Evolutionary conservation across 2,888 invertebrate genomes (phyloP), one percentile per base, ranked within the genome.

Genomic region (Philereme vetulata): DNA sequence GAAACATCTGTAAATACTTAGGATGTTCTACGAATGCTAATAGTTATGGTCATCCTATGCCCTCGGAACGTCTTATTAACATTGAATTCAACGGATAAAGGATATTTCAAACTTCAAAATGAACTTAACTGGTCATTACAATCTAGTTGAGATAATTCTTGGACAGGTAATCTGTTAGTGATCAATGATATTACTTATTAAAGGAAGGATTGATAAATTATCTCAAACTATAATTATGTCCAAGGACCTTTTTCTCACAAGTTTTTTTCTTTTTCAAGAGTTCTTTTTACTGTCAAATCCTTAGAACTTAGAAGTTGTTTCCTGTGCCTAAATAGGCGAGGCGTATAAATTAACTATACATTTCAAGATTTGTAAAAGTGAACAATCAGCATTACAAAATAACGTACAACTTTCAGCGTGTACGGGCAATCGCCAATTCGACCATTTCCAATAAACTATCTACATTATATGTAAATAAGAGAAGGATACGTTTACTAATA

Each of bases 361-460:
- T 54, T 48, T 11, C 57, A 56, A 48, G 53, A 59, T 53, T 35
- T 56, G 61, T 57, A 45, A 64, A 64, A 51, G 56, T 64, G 47
- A 60, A 63, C 55, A 59, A 56, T 34, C 52, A 58, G 56, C 56
- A 56, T 34, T 54, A 53, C 51, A 56, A 48, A 62, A 58, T 55
- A 53, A 58, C n/a, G n/a, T n/a, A n/a, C n/a, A n/a, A n/a, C 62
- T 58, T 58, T 51, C 33, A 35, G 46, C 21, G 35, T 61, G 61
- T 61, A 57, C 62, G 33, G 62, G 53, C 57, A 34, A 11, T 51
- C 40, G 57, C 61, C 57, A 57, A 47, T 42, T 51, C 46, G 4
- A 38, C 47, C 44, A 35, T 38, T 42, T 40, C 10, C 52, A 46
- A 53, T 43, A 53, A 50, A 50, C 42, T 53, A 56, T 36, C 61